These are phyloP conservation scores for Jacana jacana DNA, from an alignment of 2,113 vertebrate species.

Conservation along the genomic window DNA sequence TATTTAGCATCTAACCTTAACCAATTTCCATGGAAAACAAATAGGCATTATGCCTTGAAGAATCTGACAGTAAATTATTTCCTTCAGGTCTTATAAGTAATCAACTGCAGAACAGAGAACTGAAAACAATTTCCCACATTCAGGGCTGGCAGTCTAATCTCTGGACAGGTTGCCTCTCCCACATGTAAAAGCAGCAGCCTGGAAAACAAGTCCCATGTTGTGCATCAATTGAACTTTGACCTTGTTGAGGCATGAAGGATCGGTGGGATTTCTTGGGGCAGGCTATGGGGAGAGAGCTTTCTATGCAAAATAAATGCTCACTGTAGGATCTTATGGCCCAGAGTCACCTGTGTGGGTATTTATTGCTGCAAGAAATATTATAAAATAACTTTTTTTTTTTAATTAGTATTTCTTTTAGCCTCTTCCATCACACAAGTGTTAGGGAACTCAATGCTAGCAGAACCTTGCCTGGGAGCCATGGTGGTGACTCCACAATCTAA, in stretches of 20 bases:
- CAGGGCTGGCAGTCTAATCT: not conserved
- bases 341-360: not conserved
- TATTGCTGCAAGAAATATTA: not conserved
- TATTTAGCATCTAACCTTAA: conserved; percentile 9
- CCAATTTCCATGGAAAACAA: conserved; percentile 19
- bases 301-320: not conserved
- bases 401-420: not conserved
- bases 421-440: not conserved
- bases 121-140: not conserved
- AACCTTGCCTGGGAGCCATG: not conserved
- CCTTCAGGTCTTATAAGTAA: not conserved
- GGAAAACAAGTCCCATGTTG: not conserved
- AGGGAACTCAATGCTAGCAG: accelerated
- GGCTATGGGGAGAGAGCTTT: not conserved
- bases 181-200: not conserved
- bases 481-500: not conserved
- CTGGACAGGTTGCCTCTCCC: not conserved
- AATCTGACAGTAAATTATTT: not conserved
- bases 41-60: not conserved
- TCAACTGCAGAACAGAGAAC: not conserved
- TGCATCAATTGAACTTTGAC: not conserved
- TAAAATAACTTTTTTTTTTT: accelerated
- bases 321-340: not conserved
- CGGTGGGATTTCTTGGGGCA: not conserved
- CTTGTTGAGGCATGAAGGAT: not conserved